Conservation (phyloP, 2,797 vertebrate genomes). For the Pitangus sulphuratus region DNA sequence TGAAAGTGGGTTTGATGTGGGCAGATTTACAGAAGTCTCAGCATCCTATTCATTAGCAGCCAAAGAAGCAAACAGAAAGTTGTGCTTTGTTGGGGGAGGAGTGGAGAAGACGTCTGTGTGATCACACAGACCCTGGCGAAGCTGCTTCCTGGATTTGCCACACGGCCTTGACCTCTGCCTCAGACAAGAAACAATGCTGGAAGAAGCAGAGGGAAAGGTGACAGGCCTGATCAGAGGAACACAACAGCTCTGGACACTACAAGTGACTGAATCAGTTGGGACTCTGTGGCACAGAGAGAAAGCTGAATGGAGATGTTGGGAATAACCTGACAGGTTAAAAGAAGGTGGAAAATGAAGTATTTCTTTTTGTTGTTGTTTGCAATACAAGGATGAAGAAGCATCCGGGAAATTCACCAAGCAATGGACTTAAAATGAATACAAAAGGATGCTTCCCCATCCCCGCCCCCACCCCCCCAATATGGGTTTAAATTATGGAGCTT, state of each 20-base stretch:
- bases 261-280: background rate
- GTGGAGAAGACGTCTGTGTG: background rate
- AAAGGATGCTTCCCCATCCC: background rate
- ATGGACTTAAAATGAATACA: background rate
- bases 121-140: fast-evolving
- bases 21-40: background rate
- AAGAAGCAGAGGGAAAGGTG: background rate
- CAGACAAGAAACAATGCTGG: background rate
- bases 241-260: background rate
- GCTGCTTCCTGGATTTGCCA: fast-evolving
- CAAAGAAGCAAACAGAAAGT: background rate
- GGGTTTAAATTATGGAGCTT: background rate
- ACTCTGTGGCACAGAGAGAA: background rate
- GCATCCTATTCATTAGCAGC: background rate
- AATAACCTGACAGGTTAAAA: background rate
- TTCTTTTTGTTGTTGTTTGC: background rate
- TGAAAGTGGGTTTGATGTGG: background rate
- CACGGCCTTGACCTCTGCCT: background rate
- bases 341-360: background rate
- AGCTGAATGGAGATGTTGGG: background rate
- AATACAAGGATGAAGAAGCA: background rate
- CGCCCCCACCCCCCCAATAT: fast-evolving
- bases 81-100: background rate
- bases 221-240: background rate
- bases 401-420: background rate